Evolutionary conservation across 2,113 vertebrate species (phyloP), one percentile per base, ranked within the genome.

Genomic region (Harpagus bidentatus): DNA sequence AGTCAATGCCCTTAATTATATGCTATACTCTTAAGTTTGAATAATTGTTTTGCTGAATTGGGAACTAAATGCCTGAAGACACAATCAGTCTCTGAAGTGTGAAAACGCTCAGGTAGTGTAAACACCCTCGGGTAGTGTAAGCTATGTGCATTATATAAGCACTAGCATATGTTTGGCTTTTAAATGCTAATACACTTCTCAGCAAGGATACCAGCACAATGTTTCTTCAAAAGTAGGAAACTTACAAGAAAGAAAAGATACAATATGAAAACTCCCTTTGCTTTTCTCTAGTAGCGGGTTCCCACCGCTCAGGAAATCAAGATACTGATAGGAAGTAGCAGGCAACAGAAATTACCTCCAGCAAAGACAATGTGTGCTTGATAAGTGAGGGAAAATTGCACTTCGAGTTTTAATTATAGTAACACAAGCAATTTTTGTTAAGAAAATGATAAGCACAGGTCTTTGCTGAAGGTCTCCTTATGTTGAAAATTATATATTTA

Each of bases 301-400:
- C 73, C 59, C 70, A 86, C 59, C 86, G 78, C 32, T 96, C 43
- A 45, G 50, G 78, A 93, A 88, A 93, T 83, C 86, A 95, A 89
- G 77, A 71, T 43, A 52, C 18, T 45, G 52, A 58, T 59, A 72
- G 71, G 31, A 95, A 89, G 16, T 71, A 85, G 16, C 34, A 95
- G 38, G 55, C 40, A 93, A 72, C 29, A 91, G 55, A 92, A 89
- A 87, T 80, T 70, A 89, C 76, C 70, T 91, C 28, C 50, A 93
- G 59, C 55, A 91, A 92, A 95, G 28, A 86, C 42, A 40, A 63
- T 21, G 7, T 42, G 40, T 3, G 4, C 23, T 93, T 43, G 38
- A 36, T 71, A 78, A 95, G 15, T 65, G 45, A 69, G n/a, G 3
- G 3, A n/a, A 96, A 96, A 92, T 25, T 77, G 7, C 11, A n/a